These are phyloP conservation scores for Salminus brasiliensis DNA, from an alignment of 2,113 vertebrate genomes.

Conservation along the genomic window DNA sequence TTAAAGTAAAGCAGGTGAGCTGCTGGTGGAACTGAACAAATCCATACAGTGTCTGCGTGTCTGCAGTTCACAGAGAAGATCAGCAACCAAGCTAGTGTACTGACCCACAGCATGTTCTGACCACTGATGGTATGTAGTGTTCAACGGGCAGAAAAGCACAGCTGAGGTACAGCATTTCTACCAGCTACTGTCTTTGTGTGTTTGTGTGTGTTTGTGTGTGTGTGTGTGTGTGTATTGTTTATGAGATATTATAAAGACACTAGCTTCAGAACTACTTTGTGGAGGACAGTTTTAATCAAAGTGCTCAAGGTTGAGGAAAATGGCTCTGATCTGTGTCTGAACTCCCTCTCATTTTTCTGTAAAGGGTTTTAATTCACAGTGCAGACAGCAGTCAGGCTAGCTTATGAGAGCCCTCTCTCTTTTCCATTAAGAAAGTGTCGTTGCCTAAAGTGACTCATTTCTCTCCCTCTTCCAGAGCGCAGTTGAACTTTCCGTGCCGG, in stretches of 20 bases:
- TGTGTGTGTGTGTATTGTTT: not conserved
- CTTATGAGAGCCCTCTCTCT: slow-evolving; percentile 23
- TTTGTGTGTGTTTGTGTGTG: too few relatives aligned
- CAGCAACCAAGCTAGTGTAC: too few relatives aligned
- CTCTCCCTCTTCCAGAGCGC: slow-evolving; percentile 18
- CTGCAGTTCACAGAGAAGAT: too few relatives aligned
- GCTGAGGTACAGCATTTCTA: too few relatives aligned
- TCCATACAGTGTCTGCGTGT: too few relatives aligned
- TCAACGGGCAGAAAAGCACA: too few relatives aligned
- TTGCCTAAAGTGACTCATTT: slow-evolving; percentile 39
- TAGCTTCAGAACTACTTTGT: not conserved
- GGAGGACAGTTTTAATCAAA: not conserved
- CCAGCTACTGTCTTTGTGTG: too few relatives aligned
- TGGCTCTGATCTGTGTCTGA: not conserved
- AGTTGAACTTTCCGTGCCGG: not conserved
- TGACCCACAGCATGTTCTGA: too few relatives aligned
- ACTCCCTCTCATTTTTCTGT: not conserved
- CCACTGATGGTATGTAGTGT: too few relatives aligned
- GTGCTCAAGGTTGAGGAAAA: not conserved
- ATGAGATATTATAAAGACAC: not conserved
- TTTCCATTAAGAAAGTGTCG: slow-evolving; percentile 45
- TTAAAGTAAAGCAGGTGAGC: too few relatives aligned
- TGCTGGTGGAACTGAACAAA: too few relatives aligned
- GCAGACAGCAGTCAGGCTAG: slow-evolving; percentile 5
- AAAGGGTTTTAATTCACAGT: slow-evolving; percentile 5